These are phyloP conservation scores for Monodelphis domestica DNA, from an alignment of 2,797 vertebrate species.

Conservation along the genomic window DNA sequence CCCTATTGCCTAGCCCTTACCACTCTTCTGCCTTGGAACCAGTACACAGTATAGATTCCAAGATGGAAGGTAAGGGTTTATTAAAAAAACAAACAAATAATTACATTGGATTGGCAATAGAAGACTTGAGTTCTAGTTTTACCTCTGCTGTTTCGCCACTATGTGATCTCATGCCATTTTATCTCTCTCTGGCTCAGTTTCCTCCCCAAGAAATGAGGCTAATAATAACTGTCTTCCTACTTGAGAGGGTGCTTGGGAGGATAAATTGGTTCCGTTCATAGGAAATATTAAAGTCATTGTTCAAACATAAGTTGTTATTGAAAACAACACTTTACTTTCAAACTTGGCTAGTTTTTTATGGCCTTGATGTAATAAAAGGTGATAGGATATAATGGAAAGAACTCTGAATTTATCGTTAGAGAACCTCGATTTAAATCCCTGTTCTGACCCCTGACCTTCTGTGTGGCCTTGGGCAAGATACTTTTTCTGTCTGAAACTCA, in stretches of 20 bases:
- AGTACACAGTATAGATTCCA: no score
- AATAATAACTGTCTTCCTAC: not conserved
- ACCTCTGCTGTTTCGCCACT: not conserved
- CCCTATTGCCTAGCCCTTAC: no score
- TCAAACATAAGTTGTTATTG: not conserved
- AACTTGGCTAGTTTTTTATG: not conserved
- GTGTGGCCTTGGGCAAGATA: not conserved
- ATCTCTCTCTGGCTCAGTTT: not conserved
- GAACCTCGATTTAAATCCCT: not conserved
- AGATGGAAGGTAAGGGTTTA: no score
- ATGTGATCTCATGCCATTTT: not conserved
- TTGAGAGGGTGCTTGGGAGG: not conserved
- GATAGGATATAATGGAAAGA: not conserved
- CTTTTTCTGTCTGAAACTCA: not conserved
- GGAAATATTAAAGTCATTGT: not conserved
- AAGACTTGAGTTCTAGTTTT: not conserved
- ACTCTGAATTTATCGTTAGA: not conserved
- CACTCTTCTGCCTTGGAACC: no score
- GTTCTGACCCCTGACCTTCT: not conserved
- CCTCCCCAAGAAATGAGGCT: not conserved
- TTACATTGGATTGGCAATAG: not conserved
- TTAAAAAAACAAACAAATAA: no score
- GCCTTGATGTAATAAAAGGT: not conserved
- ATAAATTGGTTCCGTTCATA: not conserved
- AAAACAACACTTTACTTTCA: not conserved